Conservation (phyloP, 2,113 vertebrate genomes). For the Salvelinus fontinalis region DNA sequence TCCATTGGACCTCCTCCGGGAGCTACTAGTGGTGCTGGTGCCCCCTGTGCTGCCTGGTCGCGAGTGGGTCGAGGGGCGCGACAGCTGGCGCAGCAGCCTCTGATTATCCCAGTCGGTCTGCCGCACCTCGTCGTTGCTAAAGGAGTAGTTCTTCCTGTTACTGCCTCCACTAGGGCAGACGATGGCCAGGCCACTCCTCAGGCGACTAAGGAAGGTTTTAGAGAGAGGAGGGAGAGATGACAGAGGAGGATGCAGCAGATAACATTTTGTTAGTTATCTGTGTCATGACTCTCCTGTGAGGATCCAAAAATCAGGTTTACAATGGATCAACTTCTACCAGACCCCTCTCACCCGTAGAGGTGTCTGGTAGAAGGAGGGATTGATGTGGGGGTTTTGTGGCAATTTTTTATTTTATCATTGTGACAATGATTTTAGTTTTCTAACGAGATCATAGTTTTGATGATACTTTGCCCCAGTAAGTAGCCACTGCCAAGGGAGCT, state of each 20-base stretch:
- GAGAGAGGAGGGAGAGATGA: neutral
- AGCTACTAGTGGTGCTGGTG: slow-evolving; percentile 20
- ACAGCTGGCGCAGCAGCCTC: slow-evolving; percentile 84
- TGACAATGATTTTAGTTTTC: too few relatives aligned
- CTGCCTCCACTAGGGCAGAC: slow-evolving; percentile 58
- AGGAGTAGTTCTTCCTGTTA: slow-evolving; percentile 87
- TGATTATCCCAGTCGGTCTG: slow-evolving; percentile 91
- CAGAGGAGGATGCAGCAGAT: neutral
- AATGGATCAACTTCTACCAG: too few relatives aligned
- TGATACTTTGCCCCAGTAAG: too few relatives aligned
- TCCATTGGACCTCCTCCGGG: too few relatives aligned
- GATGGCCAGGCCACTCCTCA: slow-evolving; percentile 72
- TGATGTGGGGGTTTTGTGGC: too few relatives aligned
- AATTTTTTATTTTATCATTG: too few relatives aligned
- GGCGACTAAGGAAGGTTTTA: slow-evolving; percentile 76
- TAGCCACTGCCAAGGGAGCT: too few relatives aligned
- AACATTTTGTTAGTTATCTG: neutral
- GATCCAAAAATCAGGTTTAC: too few relatives aligned
- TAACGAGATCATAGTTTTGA: too few relatives aligned
- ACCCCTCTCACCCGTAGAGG: too few relatives aligned
- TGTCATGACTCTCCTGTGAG: too few relatives aligned
- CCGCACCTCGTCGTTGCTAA: slow-evolving; percentile 83
- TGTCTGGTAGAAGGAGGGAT: too few relatives aligned
- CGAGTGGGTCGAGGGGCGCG: slow-evolving; percentile 72
- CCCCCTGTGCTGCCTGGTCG: slow-evolving; percentile 50